Evolutionary conservation across 1,140 invertebrate species (phyloP).

Genomic region (Brachionus manjavacas): DNA sequence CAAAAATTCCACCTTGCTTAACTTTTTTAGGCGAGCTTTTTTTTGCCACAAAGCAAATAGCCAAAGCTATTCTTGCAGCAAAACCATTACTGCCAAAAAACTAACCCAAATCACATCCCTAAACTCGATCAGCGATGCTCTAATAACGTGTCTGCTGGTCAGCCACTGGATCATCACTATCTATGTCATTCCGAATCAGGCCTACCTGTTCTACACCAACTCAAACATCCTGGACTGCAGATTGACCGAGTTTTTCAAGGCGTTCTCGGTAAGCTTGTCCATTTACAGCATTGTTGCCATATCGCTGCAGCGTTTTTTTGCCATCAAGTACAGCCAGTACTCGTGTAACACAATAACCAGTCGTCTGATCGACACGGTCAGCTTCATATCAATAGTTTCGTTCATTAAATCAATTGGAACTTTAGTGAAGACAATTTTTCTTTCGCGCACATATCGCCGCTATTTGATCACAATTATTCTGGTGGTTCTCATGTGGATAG

Average conservation of each 20-base stretch:
- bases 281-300: slow-evolving; percentile 38
- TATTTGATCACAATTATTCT: slow-evolving; percentile 11
- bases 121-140: slow-evolving; percentile 24
- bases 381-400: slow-evolving; percentile 7
- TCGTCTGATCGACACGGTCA: neutral
- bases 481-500: neutral
- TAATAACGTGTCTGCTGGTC: neutral
- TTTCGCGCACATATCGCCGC: slow-evolving; percentile 7
- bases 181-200: slow-evolving; percentile 20
- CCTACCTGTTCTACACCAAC: neutral
- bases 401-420: slow-evolving; percentile 24
- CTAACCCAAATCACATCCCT: neutral
- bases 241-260: slow-evolving; percentile 28
- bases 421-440: slow-evolving; percentile 3
- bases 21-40: neutral
- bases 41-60: neutral
- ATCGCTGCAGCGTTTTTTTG: slow-evolving; percentile 25
- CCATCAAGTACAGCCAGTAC: slow-evolving; percentile 27
- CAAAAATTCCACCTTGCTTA: neutral
- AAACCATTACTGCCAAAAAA: neutral
- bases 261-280: slow-evolving; percentile 22
- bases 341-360: neutral
- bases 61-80: neutral
- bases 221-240: neutral
- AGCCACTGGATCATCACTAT: slow-evolving; percentile 19